Evolutionary conservation across 2,797 vertebrate genomes (phyloP).

Genomic region (Trachops cirrhosus): DNA sequence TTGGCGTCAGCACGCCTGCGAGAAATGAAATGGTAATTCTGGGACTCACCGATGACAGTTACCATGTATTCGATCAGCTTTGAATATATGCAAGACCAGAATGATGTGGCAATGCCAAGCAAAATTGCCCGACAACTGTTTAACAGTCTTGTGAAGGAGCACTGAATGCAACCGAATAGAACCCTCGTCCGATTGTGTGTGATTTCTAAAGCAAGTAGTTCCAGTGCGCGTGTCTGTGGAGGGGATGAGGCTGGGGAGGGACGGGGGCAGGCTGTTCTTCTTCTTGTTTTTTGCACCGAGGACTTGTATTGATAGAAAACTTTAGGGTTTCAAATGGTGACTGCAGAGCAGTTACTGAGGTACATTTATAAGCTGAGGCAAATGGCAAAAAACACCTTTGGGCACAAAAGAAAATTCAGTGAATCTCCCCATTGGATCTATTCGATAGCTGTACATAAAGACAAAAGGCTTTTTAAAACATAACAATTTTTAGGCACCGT

Average conservation of each 20-base stretch:
- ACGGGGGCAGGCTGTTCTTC: not conserved
- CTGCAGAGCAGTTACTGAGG: conserved; percentile 66
- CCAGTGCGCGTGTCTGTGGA: conserved; percentile 51
- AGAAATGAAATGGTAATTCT: conserved; percentile 75
- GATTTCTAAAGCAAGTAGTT: conserved; percentile 75
- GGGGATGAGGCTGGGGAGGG: not conserved
- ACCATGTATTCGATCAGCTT: conserved; percentile 70
- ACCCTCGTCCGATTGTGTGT: conserved; percentile 68
- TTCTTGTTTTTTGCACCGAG: conserved; percentile 40
- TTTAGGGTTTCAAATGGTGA: conserved; percentile 61
- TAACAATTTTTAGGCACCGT: not conserved
- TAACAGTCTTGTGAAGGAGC: conserved; percentile 68
- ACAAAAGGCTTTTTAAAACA: not conserved
- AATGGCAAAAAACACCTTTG: conserved; percentile 33
- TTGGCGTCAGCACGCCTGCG: conserved; percentile 52
- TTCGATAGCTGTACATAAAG: not conserved
- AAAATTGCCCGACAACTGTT: conserved; percentile 62
- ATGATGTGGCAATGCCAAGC: conserved; percentile 66
- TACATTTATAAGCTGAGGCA: conserved; percentile 62
- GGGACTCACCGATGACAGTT: conserved; percentile 62
- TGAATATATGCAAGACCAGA: conserved; percentile 75
- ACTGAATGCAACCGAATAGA: conserved; percentile 70
- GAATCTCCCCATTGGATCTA: not conserved
- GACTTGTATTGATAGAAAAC: conserved; percentile 54
- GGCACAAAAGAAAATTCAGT: not conserved